Evolutionary conservation across 2,113 vertebrate species (phyloP), one percentile per base, ranked within the genome.

Genomic region (Entomyzon cyanotis): DNA sequence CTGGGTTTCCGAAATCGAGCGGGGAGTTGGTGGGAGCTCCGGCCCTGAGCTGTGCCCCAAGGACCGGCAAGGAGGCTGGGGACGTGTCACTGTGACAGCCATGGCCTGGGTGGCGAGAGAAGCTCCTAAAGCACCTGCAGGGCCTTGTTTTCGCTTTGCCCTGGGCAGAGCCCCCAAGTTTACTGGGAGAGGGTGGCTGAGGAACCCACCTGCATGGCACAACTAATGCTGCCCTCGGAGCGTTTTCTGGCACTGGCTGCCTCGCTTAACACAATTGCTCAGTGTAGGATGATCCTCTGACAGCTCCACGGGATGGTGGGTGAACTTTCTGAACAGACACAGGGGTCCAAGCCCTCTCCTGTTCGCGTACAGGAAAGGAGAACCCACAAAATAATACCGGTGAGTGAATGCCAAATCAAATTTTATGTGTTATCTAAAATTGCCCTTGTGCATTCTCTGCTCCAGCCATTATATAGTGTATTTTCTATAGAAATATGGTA

Each of bases 1-100:
- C 8, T 0, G 73, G 3, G 14, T 7, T 23, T 73, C 46, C 19
- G 5, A 42, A 64, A 12, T 4, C 17, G 22, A 6, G 12, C 1
- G 42, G 1, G 30, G 10, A 10, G 14, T 11, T 23, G 83, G 3
- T 39, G 58, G 0, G 8, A 12, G 6, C 31, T 17, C 8, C 4
- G 46, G 60, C 33, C 41, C 41, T 3, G 41, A 42, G 22, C 15
- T 50, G 67, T 50, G 14, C 28, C 42, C 70, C 3, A 1, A 11
- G 56, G 41, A 24, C 9, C 0, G 3, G 21, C 46, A n/a, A 39
- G 13, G 37, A 42, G 21, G 31, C 25, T 0, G 4, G 39, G 15
- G 23, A 33, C 7, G 3, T 5, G 42, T 22, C 56, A 2, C 23
- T 8, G n/a, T 3, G 3, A 9, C 63, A 25, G 58, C 37, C 15